phyloP scores from a whole-genome alignment of 2,113 vertebrate genomes.

The Condylura cristata region DNA sequence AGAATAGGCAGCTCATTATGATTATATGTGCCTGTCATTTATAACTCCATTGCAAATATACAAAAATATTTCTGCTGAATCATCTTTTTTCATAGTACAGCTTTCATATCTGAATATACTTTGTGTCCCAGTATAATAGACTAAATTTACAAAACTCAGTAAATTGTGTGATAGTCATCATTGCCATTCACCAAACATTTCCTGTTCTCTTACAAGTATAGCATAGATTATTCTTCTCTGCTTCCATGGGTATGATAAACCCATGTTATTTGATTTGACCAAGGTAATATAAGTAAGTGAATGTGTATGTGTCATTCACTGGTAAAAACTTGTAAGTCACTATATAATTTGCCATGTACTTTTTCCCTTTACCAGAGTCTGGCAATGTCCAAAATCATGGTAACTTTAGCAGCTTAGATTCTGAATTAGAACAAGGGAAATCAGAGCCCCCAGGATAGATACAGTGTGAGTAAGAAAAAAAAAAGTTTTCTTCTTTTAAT shows the following conservation, averaged over 20 bases:
- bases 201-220: background rate
- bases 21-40: background rate
- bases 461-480: background rate
- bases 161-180: background rate
- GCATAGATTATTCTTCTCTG: background rate
- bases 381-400: accelerated
- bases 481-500: background rate
- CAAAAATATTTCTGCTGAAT: constrained; percentile 13
- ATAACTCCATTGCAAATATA: constrained; percentile 10
- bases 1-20: background rate
- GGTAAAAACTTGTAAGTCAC: background rate
- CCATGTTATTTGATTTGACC: background rate
- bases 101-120: background rate
- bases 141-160: background rate
- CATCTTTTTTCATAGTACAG: background rate
- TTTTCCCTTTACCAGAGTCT: background rate
- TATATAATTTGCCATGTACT: background rate
- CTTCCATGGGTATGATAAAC: background rate
- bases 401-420: background rate
- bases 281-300: background rate
- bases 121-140: background rate
- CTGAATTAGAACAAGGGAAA: background rate
- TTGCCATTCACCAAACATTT: background rate
- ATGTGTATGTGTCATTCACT: background rate
- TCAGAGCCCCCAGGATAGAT: background rate